Evolutionary conservation across 2,888 invertebrate genomes (phyloP).

Genomic region (Philereme transversata): DNA sequence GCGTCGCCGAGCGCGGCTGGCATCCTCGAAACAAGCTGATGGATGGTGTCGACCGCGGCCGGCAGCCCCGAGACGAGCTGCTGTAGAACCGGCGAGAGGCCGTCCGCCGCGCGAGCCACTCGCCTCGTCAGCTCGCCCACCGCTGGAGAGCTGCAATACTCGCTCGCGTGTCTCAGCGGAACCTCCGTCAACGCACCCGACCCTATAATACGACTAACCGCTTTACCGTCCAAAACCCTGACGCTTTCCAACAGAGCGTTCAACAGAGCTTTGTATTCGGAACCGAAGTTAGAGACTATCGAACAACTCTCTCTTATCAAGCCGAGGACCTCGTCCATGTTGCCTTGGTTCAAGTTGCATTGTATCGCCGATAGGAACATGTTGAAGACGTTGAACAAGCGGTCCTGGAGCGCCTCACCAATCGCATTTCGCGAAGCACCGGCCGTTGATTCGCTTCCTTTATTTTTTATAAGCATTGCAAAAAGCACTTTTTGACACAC

Average conservation of each 20-base stretch:
- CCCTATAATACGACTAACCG: conserved; percentile 29
- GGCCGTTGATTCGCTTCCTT: conserved; percentile 1
- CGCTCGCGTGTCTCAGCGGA: conserved; percentile 24
- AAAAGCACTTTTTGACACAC: conserved; percentile 43
- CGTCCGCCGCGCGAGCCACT: conserved; percentile 14
- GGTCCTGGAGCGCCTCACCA: conserved; percentile 41
- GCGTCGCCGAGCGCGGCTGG: conserved; percentile 2
- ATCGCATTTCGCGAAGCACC: conserved; percentile 29
- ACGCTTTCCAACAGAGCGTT: conserved; percentile 33
- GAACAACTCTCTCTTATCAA: conserved; percentile 34
- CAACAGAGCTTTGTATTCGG: conserved; percentile 31
- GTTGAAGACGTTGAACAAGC: conserved; percentile 41
- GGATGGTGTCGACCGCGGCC: background rate
- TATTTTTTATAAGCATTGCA: conserved; percentile 44
- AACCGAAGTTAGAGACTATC: conserved; percentile 27
- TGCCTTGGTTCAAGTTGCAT: conserved; percentile 31
- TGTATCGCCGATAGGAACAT: conserved; percentile 39
- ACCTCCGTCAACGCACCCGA: conserved; percentile 30
- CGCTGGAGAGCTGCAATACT: conserved; percentile 26
- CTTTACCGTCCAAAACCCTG: conserved; percentile 30
- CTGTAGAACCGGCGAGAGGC: conserved; percentile 12
- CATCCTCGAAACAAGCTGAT: conserved; percentile 8
- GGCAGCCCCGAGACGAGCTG: background rate
- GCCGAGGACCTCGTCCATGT: conserved; percentile 36
- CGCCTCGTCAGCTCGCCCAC: conserved; percentile 23